phyloP scores from a whole-genome alignment of 2,888 invertebrate species.

The Muscina levida region DNA sequence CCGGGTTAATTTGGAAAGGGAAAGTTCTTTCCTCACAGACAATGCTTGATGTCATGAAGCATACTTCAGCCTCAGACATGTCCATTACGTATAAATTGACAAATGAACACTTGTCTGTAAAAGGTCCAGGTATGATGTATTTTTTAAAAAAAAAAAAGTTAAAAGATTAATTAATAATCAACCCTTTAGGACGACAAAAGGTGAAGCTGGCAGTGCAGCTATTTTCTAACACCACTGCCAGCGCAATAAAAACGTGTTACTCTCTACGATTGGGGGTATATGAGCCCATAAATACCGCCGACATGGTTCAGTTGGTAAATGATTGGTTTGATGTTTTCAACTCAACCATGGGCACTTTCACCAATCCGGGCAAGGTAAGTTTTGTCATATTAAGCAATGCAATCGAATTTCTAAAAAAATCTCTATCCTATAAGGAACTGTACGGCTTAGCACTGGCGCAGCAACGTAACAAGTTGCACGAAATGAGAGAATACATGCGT shows the following conservation, averaged over 20 bases:
- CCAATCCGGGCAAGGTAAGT: conserved; percentile 26
- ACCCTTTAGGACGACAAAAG: conserved; percentile 34
- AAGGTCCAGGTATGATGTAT: neutral
- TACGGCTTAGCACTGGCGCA: neutral
- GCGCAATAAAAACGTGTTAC: conserved; percentile 39
- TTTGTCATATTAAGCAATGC: neutral
- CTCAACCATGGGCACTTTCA: conserved; percentile 32
- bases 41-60: conserved; percentile 24
- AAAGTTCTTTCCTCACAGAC: conserved; percentile 23
- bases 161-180: too few relatives aligned
- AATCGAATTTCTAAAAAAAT: neutral
- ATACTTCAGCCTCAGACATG: conserved; percentile 17
- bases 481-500: conserved; percentile 39
- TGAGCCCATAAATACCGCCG: conserved; percentile 56
- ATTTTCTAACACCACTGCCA: conserved; percentile 48
- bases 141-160: too few relatives aligned
- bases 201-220: conserved; percentile 48
- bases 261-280: conserved; percentile 37
- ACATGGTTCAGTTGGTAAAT: conserved; percentile 56
- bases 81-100: conserved; percentile 40
- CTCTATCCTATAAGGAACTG: neutral
- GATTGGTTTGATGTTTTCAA: conserved; percentile 66
- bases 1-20: conserved; percentile 55
- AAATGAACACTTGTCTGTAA: conserved; percentile 35
- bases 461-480: neutral